phyloP scores from a whole-genome alignment of 2,797 vertebrate species.

The Decapterus maruadsi region DNA sequence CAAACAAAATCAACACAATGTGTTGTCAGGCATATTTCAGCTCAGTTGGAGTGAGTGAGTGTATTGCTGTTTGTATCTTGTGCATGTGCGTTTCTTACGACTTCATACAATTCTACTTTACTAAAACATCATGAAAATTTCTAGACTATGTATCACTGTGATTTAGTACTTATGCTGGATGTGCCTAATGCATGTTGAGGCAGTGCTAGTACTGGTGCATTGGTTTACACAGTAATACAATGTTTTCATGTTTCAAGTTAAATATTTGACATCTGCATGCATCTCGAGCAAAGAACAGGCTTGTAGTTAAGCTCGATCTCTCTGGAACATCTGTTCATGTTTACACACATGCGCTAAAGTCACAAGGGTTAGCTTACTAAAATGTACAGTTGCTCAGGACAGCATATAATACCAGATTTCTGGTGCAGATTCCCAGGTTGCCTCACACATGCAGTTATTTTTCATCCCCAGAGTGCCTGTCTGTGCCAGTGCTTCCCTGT shows the following conservation, averaged over 20 bases:
- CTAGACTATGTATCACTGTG: not conserved
- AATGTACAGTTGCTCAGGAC: conserved; percentile 39
- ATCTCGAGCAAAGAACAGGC: conserved; percentile 47
- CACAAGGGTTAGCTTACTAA: conserved; percentile 53
- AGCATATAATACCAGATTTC: conserved; percentile 37
- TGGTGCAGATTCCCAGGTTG: conserved; percentile 15
- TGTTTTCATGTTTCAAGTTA: conserved; percentile 8
- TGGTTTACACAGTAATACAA: not conserved
- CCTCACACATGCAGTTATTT: not conserved
- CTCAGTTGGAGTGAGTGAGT: not conserved
- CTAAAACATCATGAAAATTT: not conserved
- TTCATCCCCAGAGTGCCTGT: not conserved
- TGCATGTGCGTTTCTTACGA: conserved; percentile 19
- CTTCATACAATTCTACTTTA: not conserved
- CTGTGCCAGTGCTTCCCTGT: not conserved
- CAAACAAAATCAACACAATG: not conserved
- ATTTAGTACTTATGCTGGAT: not conserved
- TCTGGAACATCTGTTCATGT: conserved; percentile 74
- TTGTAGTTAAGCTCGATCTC: conserved; percentile 57
- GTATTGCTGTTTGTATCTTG: not conserved
- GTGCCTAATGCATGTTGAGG: not conserved
- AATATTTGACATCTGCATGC: conserved; percentile 14
- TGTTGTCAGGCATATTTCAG: not conserved
- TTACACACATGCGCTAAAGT: conserved; percentile 69
- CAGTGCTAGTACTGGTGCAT: not conserved